Percentiles rank a stretch among this genome's conserved stretches.
Evolutionary conservation across 2,797 vertebrate species (phyloP).

Genomic region (Ctenopoma kingsleyae): DNA sequence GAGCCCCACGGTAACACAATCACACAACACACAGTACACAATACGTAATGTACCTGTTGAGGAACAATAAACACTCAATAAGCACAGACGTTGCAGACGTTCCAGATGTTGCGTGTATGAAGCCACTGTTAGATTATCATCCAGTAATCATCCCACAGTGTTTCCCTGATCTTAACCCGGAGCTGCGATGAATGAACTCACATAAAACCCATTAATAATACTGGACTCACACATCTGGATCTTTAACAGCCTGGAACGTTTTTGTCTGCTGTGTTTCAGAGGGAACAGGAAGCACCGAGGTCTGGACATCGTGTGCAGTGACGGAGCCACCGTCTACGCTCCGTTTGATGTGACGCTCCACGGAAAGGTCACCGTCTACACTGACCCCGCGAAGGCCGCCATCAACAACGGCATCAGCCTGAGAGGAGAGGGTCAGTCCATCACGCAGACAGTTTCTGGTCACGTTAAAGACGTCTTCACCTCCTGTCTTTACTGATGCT

Average conservation of each 20-base stretch:
- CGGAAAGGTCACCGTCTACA: constrained; percentile 63
- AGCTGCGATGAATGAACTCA: too few relatives aligned
- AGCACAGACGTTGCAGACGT: too few relatives aligned
- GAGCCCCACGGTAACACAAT: constrained; percentile 66
- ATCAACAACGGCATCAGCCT: constrained; percentile 78
- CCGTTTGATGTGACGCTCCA: constrained; percentile 77
- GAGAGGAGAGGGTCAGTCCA: constrained; percentile 58
- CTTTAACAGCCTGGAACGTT: too few relatives aligned
- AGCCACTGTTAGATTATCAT: too few relatives aligned
- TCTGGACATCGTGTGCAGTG: constrained; percentile 76
- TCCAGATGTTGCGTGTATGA: too few relatives aligned
- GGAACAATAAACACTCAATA: too few relatives aligned
- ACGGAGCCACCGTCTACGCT: constrained; percentile 67
- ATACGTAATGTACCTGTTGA: too few relatives aligned
- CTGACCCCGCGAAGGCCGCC: constrained; percentile 38
- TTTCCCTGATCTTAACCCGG: too few relatives aligned
- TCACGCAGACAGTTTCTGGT: fast-evolving
- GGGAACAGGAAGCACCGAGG: constrained; percentile 45
- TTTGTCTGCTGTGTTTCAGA: constrained; percentile 34
- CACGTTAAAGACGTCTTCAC: too few relatives aligned
- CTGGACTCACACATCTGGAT: too few relatives aligned
- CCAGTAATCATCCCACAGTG: too few relatives aligned
- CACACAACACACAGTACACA: neutral
- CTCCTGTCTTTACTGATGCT: neutral
- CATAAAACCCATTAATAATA: too few relatives aligned